Base-by-base conservation (phyloP, 2,888 invertebrate genomes). In the Hirtodrosophila cameraria region DNA sequence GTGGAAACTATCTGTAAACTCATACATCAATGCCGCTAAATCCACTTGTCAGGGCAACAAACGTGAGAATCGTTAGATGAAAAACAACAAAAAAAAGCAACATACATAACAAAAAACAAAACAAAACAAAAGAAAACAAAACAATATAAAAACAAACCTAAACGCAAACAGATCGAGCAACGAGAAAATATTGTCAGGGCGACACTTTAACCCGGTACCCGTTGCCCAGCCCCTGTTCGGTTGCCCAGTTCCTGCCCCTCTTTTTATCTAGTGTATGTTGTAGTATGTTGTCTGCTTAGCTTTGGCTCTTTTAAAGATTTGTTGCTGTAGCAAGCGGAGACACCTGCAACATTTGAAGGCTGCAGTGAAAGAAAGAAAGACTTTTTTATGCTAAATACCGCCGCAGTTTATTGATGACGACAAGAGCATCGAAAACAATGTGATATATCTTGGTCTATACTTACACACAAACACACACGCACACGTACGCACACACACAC, bases 1-100 rank as follows among this genome's bases (percentile, higher is more conserved):
- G 62, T 71, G 64, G 60, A 83, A 81, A 68, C 75, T 86, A 77
- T 77, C 81, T 86, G 77, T 62, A 71, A 63, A 75, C 66, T 69
- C 82, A 83, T 83, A 86, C 81, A 86, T 83, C 82, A 83, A 84
- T 83, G 86, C 78, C 86, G 82, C 85, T 77, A 86, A 83, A 84
- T 83, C 82, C 86, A 83, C 82, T 83, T 83, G 82, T 84, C 82
- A 83, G 78, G 70, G 63, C 61, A 72, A 80, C 86, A 84, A 78
- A 83, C 82, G 82, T 83, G 82, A 83, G 82, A 83, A 83, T 86
- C 85, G 86, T 61, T 68, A 16, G 48, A 55, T 11, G 45, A 62
- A 49, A 54, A 41, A 38, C 36, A 30, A 38, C 31, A 33, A 30
- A 65, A 23, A 55, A 38, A 52, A 45, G 50, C 15, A 61, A 54